Evolutionary conservation across 1,140 invertebrate genomes (phyloP), one percentile per base, ranked within the genome.

Genomic region (Drosophila subobscura): DNA sequence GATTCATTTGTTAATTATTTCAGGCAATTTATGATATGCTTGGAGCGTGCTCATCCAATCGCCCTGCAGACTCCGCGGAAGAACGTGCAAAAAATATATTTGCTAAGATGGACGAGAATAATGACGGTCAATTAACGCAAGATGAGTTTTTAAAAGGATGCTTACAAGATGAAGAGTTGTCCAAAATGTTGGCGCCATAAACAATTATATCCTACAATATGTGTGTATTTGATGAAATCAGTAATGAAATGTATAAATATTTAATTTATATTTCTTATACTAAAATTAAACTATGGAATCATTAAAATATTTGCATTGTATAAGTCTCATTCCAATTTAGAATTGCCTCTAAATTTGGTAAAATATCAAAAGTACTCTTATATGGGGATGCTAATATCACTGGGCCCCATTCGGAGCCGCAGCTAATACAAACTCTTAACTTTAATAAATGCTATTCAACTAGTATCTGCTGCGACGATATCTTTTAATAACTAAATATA

Each of bases 1-100:
- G 7, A 14, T 46, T 47, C 5, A 52, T 47, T 20, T 52, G 33
- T 37, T 23, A 44, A 7, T 22, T 58, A 3, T 75, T 90, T 94
- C 27, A 99, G 98, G 98, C 98, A 67, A 99, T 99, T 92, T 99
- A 99, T 92, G 98, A 99, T 92, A 99, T 99, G 98, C 93, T 98
- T 86, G 97, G 98, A 44, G 96, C 97, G 58, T 97, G 97, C 93
- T 97, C 97, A 77, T 97, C 97, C 91, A 98, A 97, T 92, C 93
- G 96, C 78, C 97, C 97, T 23, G 96, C 96, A 41, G 97, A 98
- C 92, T 97, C 96, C 14, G 97, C 99, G 10, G 97, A 99, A 91
- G 98, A 99, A 91, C 94, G 98, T 76, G 98, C 98, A 64, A 98
- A 98, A 93, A 99, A 98, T 92, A 99, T 99, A 76, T 99, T 99